phyloP scores from a whole-genome alignment of 2,797 vertebrate genomes.

The Amazona finschi region DNA sequence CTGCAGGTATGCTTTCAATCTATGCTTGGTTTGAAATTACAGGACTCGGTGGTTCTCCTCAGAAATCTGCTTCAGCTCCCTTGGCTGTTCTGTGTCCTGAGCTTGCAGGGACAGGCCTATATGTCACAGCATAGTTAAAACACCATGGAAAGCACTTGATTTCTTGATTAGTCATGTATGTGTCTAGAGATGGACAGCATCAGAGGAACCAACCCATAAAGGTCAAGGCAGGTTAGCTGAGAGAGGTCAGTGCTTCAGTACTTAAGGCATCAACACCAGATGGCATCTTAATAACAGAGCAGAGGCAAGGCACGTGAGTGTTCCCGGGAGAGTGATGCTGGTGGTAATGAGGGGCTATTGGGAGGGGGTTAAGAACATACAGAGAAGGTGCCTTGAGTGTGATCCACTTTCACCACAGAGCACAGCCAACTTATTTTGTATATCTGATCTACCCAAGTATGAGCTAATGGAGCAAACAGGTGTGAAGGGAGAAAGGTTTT shows the following conservation, averaged over 20 bases:
- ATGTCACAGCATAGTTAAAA: not conserved
- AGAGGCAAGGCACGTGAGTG: not conserved
- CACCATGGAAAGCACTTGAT: not conserved
- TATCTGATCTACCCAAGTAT: not conserved
- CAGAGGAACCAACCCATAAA: not conserved
- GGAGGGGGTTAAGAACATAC: not conserved
- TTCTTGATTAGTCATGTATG: not conserved
- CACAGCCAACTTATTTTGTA: not conserved
- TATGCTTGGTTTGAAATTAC: not conserved
- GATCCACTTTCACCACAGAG: not conserved
- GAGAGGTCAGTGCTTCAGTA: not conserved
- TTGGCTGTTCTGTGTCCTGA: not conserved
- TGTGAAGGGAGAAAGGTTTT: conserved; percentile 6
- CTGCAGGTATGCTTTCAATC: not conserved
- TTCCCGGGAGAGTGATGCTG: not conserved
- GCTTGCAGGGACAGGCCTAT: not conserved
- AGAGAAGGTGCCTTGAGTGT: not conserved
- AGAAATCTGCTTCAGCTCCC: not conserved
- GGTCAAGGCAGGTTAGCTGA: not conserved
- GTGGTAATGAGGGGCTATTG: not conserved
- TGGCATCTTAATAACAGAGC: not conserved
- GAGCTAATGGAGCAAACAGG: conserved; percentile 52
- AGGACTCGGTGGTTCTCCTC: not conserved
- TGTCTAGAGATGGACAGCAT: not conserved
- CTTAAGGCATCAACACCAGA: not conserved